These are phyloP conservation scores for Diplodus puntazzo DNA, from an alignment of 2,797 vertebrate genomes.

Conservation along the genomic window DNA sequence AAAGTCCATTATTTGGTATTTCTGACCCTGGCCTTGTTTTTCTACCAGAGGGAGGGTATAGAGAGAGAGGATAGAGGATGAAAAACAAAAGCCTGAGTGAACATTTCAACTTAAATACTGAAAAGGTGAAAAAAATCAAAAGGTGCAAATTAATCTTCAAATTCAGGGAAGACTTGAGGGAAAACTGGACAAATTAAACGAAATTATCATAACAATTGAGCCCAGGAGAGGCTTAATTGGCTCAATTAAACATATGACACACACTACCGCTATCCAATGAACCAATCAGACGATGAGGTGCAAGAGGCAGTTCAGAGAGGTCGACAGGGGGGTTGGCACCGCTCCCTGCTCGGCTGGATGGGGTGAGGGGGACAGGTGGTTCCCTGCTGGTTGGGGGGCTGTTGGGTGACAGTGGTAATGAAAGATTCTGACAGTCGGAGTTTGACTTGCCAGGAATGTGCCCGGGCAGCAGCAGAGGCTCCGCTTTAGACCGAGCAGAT, in stretches of 20 bases:
- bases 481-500: conserved; percentile 55
- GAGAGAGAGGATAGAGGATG: not conserved
- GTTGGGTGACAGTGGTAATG: conserved; percentile 32
- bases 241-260: not conserved
- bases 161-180: not conserved
- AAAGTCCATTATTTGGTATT: conserved; percentile 98
- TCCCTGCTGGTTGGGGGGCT: conserved; percentile 2
- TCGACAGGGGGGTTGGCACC: not conserved
- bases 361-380: not conserved
- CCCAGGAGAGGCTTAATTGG: not conserved
- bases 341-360: not conserved
- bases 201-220: not conserved
- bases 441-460: conserved; percentile 80
- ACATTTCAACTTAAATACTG: not conserved
- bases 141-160: not conserved
- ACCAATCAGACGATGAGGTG: not conserved
- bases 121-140: not conserved
- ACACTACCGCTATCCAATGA: not conserved
- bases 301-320: not conserved
- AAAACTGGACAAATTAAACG: not conserved
- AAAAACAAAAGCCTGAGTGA: conserved; percentile 27
- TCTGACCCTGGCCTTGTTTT: conserved; percentile 77
- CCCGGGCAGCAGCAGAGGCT: conserved; percentile 71
- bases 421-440: conserved; percentile 57
- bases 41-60: conserved; percentile 25